A percentile compares a stretch with the other conserved stretches of the same genome.
phyloP scores from a whole-genome alignment of 2,113 vertebrate genomes.

The Xiphorhynchus elegans region DNA sequence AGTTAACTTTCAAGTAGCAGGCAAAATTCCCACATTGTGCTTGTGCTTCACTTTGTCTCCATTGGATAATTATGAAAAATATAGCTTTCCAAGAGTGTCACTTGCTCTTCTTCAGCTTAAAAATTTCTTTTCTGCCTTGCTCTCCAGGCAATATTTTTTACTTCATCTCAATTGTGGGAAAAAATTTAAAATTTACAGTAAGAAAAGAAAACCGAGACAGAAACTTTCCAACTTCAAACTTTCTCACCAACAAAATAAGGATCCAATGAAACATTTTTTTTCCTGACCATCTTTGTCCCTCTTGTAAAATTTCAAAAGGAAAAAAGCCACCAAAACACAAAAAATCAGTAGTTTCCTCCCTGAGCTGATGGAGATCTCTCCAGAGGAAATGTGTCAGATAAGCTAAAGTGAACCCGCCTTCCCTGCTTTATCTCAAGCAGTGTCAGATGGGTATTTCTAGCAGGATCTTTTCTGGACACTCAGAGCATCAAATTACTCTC shows the following conservation, averaged over 20 bases:
- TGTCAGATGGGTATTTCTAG: slow-evolving; percentile 60
- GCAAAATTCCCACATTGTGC: neutral
- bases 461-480: slow-evolving; percentile 38
- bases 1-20: neutral
- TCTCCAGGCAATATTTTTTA: slow-evolving; percentile 16
- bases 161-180: neutral
- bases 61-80: slow-evolving; percentile 55
- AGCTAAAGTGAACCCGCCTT: slow-evolving; percentile 37
- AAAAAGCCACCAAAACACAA: slow-evolving; percentile 15
- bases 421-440: slow-evolving; percentile 57
- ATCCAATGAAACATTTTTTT: neutral
- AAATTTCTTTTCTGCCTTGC: neutral
- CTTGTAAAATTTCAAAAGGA: neutral
- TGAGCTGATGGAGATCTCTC: slow-evolving; percentile 55
- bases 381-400: slow-evolving; percentile 51
- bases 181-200: neutral
- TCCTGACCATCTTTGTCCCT: neutral
- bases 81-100: neutral
- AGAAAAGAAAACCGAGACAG: neutral
- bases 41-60: slow-evolving; percentile 23
- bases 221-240: neutral
- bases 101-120: slow-evolving; percentile 5
- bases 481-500: slow-evolving; percentile 47
- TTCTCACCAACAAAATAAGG: neutral
- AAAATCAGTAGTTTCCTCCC: slow-evolving; percentile 27